phyloP scores from a whole-genome alignment of 2,888 invertebrate species.

The Microchrysa polita region DNA sequence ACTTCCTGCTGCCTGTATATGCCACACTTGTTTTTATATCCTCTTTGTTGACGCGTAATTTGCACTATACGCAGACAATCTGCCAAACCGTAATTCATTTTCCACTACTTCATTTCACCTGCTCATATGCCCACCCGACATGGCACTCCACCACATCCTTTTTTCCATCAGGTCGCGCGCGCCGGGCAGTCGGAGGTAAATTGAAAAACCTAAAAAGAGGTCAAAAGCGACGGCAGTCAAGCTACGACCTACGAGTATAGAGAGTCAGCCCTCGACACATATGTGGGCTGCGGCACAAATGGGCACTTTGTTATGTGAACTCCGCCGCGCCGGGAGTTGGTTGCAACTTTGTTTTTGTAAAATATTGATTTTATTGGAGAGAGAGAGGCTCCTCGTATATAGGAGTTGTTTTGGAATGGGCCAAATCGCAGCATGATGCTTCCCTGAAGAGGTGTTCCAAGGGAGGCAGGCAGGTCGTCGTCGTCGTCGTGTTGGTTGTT shows the following conservation, averaged over 20 bases:
- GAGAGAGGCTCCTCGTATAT: not conserved
- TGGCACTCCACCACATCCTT: not conserved
- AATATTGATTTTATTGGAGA: conserved; percentile 29
- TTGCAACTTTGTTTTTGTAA: not conserved
- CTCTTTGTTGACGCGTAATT: conserved; percentile 36
- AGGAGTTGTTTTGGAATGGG: too few relatives aligned
- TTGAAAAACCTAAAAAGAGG: conserved; percentile 26
- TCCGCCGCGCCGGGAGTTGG: not conserved
- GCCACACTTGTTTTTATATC: conserved; percentile 11
- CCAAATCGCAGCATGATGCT: too few relatives aligned
- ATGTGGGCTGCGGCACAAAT: not conserved
- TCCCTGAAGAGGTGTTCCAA: not conserved
- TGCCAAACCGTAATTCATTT: conserved; percentile 31
- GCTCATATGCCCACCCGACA: not conserved
- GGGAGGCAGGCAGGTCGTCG: not conserved
- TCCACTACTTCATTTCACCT: conserved; percentile 24
- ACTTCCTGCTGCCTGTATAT: not conserved
- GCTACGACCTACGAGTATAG: too few relatives aligned
- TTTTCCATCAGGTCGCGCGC: not conserved
- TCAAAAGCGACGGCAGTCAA: too few relatives aligned
- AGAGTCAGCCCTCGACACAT: not conserved
- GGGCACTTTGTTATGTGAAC: not conserved
- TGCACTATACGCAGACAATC: conserved; percentile 23
- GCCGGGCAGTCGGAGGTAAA: not conserved
- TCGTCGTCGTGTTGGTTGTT: too few relatives aligned